Conservation (phyloP, 2,113 vertebrate genomes). For the Rhea pennata region DNA sequence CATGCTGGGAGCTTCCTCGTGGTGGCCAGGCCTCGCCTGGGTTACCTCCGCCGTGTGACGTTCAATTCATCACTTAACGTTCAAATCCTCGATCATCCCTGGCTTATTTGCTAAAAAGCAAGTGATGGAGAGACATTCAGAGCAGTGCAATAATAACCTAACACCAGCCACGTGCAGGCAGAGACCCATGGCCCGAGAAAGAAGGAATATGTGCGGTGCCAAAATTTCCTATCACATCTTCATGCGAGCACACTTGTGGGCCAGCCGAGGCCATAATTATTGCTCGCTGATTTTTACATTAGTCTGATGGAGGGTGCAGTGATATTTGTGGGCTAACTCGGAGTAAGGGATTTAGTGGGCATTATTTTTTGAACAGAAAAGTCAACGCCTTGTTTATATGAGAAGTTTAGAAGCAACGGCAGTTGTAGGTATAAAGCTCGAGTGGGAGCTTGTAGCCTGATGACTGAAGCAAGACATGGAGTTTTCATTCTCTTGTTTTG, state of each 20-base stretch:
- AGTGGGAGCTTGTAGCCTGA: not conserved
- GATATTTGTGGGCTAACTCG: not conserved
- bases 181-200: not conserved
- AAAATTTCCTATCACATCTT: not conserved
- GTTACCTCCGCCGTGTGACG: not conserved
- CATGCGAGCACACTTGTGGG: not conserved
- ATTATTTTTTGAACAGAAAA: not conserved
- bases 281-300: not conserved
- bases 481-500: not conserved
- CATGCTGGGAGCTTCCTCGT: accelerated
- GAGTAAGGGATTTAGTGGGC: not conserved
- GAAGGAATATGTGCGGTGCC: not conserved
- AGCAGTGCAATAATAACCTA: not conserved
- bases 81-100: not conserved
- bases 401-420: not conserved
- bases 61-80: not conserved
- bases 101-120: not conserved
- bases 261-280: not conserved
- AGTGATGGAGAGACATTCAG: not conserved
- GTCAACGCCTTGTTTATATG: not conserved
- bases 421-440: not conserved
- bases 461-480: not conserved
- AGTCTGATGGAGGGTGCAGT: not conserved
- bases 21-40: not conserved
- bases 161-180: not conserved